phyloP scores from a whole-genome alignment of 2,888 invertebrate genomes.

The Acanthosepion esculentum region DNA sequence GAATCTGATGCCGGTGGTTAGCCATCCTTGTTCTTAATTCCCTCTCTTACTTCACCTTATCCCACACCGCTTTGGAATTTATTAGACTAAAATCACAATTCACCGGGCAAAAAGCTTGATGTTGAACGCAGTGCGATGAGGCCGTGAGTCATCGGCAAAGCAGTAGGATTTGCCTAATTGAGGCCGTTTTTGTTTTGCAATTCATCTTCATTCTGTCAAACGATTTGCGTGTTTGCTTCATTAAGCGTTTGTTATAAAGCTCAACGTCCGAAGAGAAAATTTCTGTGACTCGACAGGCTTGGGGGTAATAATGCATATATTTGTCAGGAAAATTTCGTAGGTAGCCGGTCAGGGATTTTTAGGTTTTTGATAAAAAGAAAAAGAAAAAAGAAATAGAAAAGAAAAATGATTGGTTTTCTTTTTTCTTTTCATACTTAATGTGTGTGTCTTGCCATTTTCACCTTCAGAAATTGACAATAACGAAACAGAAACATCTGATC shows the following conservation, averaged over 20 bases:
- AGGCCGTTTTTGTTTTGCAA: background rate
- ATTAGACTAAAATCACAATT: slow-evolving; percentile 33
- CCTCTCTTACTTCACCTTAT: background rate
- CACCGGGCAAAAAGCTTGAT: background rate
- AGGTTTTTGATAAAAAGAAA: no score
- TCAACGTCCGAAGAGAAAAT: background rate
- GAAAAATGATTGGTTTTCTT: no score
- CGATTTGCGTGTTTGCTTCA: slow-evolving; percentile 5
- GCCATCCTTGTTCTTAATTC: background rate
- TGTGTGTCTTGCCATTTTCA: no score
- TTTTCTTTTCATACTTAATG: no score
- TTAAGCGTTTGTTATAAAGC: slow-evolving; percentile 9
- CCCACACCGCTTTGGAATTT: background rate
- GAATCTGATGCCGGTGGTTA: background rate
- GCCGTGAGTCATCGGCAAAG: background rate
- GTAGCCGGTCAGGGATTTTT: no score
- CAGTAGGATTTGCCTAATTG: background rate
- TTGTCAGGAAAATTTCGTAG: background rate
- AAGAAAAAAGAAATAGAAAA: no score
- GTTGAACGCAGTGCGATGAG: background rate
- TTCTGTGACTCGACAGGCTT: background rate
- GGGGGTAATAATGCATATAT: background rate
- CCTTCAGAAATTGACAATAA: no score
- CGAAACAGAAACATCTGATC: no score
- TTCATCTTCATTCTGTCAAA: slow-evolving; percentile 14